These are phyloP conservation scores for Lepidothrix coronata DNA, from an alignment of 2,113 vertebrate genomes.

Conservation along the genomic window DNA sequence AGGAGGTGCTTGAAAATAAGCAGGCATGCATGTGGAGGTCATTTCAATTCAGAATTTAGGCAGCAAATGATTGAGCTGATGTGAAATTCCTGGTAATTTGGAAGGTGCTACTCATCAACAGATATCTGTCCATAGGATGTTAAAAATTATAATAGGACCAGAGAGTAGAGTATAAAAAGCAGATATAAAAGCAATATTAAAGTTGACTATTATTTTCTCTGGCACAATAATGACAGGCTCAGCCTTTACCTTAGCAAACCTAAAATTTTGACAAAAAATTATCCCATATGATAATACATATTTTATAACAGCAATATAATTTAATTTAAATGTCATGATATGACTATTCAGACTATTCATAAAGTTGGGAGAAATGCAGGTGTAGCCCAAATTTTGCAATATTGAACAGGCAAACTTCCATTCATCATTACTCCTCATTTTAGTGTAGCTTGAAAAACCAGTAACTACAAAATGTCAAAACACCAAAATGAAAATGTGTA, in stretches of 20 bases:
- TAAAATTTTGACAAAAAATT: neutral
- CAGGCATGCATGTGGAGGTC: neutral
- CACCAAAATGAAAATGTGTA: neutral
- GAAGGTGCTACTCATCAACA: neutral
- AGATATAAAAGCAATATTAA: neutral
- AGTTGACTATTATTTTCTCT: neutral
- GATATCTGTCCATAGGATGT: neutral
- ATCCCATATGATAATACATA: neutral
- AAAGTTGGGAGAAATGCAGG: constrained; percentile 1
- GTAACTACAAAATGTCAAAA: neutral
- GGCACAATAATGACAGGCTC: neutral
- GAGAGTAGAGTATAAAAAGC: neutral
- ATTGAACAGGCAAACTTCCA: neutral
- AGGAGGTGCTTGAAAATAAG: neutral
- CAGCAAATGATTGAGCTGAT: neutral
- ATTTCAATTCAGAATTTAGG: neutral
- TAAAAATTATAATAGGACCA: neutral
- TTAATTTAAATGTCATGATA: constrained; percentile 1
- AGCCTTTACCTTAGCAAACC: neutral
- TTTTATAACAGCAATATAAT: neutral
- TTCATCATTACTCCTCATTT: neutral
- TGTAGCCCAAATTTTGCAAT: neutral
- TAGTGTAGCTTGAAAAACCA: neutral
- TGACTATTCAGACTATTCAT: neutral
- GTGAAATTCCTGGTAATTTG: neutral